Conservation (phyloP, 2,797 vertebrate genomes). For the Gymnothorax javanicus region DNA sequence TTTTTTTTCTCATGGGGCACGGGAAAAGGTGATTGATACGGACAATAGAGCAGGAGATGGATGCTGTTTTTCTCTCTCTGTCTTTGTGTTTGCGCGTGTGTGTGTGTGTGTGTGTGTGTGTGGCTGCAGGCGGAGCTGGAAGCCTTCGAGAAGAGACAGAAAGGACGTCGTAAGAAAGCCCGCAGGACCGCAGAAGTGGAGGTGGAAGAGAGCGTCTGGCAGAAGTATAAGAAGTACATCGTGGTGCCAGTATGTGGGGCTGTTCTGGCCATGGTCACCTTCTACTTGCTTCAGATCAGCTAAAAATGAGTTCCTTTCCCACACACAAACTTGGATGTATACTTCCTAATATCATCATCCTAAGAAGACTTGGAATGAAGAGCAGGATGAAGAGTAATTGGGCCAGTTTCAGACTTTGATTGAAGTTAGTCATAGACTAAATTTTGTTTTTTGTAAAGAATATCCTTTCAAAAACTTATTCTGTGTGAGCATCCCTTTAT, state of each 20-base stretch:
- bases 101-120: too few species aligned
- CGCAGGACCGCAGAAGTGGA: conserved; percentile 80
- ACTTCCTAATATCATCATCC: background rate
- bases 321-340: too few species aligned
- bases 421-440: too few species aligned
- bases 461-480: too few species aligned
- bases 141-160: conserved; percentile 90
- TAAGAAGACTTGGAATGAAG: background rate
- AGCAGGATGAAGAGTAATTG: too few species aligned
- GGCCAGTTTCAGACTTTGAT: too few species aligned
- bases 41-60: background rate
- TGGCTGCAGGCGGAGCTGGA: conserved; percentile 86
- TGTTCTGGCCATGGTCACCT: conserved; percentile 72
- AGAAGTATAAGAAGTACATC: conserved; percentile 75
- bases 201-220: conserved; percentile 65
- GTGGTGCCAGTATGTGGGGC: conserved; percentile 76
- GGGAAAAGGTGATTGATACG: background rate
- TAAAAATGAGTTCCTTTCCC: conserved; percentile 19
- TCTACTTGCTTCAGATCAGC: conserved; percentile 70
- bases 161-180: conserved; percentile 85
- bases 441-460: too few species aligned
- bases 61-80: too few species aligned
- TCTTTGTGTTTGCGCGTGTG: too few species aligned
- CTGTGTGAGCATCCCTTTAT: too few species aligned
- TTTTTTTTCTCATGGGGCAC: too few species aligned